Percentiles rank a stretch among this genome's conserved stretches.
Conservation (phyloP, 2,797 vertebrate species). For the Spinibarbus caldwelli region DNA sequence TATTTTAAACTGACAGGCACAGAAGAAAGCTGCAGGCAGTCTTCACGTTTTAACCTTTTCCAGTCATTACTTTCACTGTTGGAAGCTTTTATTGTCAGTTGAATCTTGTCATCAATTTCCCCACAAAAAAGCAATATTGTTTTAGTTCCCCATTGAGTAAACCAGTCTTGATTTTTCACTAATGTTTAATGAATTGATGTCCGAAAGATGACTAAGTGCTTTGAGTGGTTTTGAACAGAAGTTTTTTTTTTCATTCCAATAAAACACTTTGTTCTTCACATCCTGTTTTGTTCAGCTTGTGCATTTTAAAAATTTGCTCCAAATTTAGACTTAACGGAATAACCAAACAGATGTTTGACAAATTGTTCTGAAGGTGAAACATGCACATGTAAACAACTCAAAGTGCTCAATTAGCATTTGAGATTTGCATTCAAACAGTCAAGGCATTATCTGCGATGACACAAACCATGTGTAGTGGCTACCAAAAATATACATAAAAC, state of each 20-base stretch:
- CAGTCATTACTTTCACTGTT: background rate
- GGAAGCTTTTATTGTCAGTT: conserved; percentile 1
- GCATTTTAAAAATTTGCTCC: background rate
- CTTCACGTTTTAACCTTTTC: background rate
- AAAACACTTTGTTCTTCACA: conserved; percentile 30
- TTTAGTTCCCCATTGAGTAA: conserved; percentile 9
- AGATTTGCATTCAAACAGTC: background rate
- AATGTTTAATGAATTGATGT: conserved; percentile 28
- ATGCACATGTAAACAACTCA: background rate
- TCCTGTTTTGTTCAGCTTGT: background rate
- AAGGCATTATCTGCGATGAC: background rate
- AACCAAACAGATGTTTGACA: background rate
- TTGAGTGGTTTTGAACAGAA: conserved; percentile 40
- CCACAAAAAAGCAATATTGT: conserved; percentile 1
- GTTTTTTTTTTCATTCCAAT: conserved; percentile 29
- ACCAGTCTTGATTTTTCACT: conserved; percentile 15
- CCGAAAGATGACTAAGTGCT: conserved; percentile 21
- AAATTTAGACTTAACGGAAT: background rate
- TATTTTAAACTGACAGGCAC: conserved; percentile 11
- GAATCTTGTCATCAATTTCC: conserved; percentile 20
- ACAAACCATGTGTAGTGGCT: background rate
- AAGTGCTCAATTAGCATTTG: background rate
- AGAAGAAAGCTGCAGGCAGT: conserved; percentile 9
- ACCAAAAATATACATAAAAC: background rate
- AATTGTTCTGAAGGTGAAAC: background rate